These are phyloP conservation scores for Gnathonemus echidnorhynchus DNA, from an alignment of 2,113 vertebrate species.

Conservation along the genomic window DNA sequence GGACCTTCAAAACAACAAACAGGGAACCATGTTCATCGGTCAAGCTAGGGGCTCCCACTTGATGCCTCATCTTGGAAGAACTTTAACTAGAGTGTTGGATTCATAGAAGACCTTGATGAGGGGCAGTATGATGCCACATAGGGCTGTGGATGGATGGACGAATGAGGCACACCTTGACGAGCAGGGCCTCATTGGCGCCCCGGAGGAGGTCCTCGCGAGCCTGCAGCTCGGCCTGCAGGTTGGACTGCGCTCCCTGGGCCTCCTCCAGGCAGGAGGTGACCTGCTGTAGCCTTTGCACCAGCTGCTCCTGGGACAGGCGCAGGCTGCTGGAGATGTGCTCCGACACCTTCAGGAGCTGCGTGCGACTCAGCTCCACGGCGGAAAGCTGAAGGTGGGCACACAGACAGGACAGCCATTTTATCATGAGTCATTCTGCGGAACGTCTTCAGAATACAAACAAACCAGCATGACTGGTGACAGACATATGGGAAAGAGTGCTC, in stretches of 20 bases:
- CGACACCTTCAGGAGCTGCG: slow-evolving; percentile 61
- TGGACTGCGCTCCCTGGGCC: slow-evolving; percentile 47
- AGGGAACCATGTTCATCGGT: background rate
- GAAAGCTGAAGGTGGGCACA: slow-evolving; percentile 45
- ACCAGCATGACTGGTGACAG: background rate
- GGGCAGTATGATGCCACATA: background rate
- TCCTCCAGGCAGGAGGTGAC: slow-evolving; percentile 55
- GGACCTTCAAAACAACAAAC: background rate
- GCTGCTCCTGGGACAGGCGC: slow-evolving; percentile 65
- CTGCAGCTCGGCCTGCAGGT: slow-evolving; percentile 61
- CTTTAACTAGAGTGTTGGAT: background rate
- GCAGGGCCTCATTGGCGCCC: slow-evolving; percentile 62
- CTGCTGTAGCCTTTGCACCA: slow-evolving; percentile 59
- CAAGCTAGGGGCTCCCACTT: background rate
- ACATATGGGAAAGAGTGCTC: background rate
- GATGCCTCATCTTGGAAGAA: background rate
- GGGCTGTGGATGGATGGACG: background rate
- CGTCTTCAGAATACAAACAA: background rate
- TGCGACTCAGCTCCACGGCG: slow-evolving; percentile 56
- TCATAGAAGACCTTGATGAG: background rate
- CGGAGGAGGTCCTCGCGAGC: slow-evolving; percentile 59
- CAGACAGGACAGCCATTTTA: background rate
- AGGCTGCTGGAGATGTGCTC: slow-evolving; percentile 62
- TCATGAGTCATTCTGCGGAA: background rate
- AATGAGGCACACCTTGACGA: slow-evolving; percentile 65